A percentile compares a stretch with the other conserved stretches of the same genome.
phyloP scores from a whole-genome alignment of 2,113 vertebrate genomes.

The Pomatorhinus ruficollis region DNA sequence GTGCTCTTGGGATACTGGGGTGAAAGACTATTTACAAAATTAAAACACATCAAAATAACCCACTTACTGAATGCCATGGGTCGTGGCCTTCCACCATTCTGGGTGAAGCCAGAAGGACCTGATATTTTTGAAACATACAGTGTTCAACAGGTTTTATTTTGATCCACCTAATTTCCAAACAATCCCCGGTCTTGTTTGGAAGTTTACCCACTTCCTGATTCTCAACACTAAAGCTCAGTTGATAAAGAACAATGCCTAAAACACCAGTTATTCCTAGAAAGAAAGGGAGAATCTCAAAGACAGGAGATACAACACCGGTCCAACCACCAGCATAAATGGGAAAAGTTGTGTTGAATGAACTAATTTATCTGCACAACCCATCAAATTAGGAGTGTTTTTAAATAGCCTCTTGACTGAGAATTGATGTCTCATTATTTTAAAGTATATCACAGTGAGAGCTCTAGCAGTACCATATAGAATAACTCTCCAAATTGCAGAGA shows the following conservation, averaged over 20 bases:
- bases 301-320: neutral
- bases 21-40: neutral
- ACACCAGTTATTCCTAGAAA: neutral
- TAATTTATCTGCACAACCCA: neutral
- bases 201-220: neutral
- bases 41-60: neutral
- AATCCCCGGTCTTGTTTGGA: neutral
- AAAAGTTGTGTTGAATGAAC: constrained; percentile 13
- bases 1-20: neutral
- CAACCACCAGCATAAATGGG: neutral
- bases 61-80: neutral
- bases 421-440: constrained; percentile 49
- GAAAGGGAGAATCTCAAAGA: neutral
- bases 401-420: constrained; percentile 40
- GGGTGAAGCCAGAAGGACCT: neutral
- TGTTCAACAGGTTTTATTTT: neutral
- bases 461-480: neutral
- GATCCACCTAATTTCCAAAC: neutral
- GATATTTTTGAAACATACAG: neutral
- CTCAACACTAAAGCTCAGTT: neutral
- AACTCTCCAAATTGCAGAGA: neutral
- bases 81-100: neutral
- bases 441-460: constrained; percentile 30
- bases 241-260: neutral
- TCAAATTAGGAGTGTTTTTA: constrained; percentile 26